Evolutionary conservation across 2,113 vertebrate species (phyloP).

Genomic region (Egretta garzetta): DNA sequence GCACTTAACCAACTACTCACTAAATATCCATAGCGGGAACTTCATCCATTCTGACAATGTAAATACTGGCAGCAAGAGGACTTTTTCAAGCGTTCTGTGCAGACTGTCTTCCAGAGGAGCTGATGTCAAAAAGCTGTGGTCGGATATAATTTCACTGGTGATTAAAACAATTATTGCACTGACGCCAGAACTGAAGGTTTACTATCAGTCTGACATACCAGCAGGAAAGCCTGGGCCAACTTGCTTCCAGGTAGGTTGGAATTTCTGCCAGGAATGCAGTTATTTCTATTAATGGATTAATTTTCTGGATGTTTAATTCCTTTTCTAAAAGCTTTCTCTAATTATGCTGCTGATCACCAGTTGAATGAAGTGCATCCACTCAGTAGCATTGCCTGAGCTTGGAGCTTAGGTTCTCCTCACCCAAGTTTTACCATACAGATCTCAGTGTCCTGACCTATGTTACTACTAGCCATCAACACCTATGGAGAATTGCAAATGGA

Average conservation of each 20-base stretch:
- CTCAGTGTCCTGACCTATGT: neutral
- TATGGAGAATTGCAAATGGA: neutral
- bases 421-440: neutral
- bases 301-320: neutral
- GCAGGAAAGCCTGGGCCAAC: constrained; percentile 92
- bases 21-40: constrained; percentile 93
- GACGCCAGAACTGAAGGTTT: constrained; percentile 93
- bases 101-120: constrained; percentile 88
- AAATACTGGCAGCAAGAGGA: constrained; percentile 95
- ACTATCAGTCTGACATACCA: constrained; percentile 93
- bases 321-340: neutral
- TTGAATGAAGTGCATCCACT: neutral
- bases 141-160: constrained; percentile 94
- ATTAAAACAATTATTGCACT: constrained; percentile 95
- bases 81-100: constrained; percentile 91
- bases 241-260: constrained; percentile 90
- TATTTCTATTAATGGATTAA: neutral
- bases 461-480: neutral
- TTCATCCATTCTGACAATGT: constrained; percentile 92
- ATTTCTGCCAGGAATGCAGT: neutral
- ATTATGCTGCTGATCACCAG: neutral
- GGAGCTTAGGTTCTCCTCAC: neutral
- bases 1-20: constrained; percentile 97
- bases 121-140: constrained; percentile 95
- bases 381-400: neutral